Evolutionary conservation across 2,113 vertebrate genomes (phyloP).

Genomic region (Egretta garzetta): DNA sequence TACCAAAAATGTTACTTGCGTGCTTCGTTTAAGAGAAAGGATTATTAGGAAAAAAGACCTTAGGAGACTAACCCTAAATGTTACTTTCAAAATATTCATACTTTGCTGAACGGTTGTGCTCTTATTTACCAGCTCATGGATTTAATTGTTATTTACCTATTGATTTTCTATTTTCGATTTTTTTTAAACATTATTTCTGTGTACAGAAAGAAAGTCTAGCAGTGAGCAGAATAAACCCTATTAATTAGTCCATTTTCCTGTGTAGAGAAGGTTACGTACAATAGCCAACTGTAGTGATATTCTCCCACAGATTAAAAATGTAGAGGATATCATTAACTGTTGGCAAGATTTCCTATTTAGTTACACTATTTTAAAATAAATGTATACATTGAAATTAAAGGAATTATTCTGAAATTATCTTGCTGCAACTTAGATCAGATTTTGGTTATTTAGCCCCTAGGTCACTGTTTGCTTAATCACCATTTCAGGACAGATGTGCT

Average conservation of each 20-base stretch:
- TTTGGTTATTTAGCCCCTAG: not conserved
- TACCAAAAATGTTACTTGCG: slow-evolving; percentile 7
- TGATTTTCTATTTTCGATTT: not conserved
- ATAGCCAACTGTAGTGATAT: not conserved
- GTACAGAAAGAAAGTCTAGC: slow-evolving; percentile 1
- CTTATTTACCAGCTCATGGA: not conserved
- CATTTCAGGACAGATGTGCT: not conserved
- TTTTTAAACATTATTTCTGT: not conserved
- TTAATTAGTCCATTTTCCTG: slow-evolving; percentile 44
- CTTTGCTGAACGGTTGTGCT: not conserved
- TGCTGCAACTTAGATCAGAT: not conserved
- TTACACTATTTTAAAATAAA: not conserved
- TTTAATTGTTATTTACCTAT: not conserved
- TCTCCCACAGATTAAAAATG: slow-evolving; percentile 26
- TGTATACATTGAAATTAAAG: not conserved
- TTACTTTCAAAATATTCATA: not conserved
- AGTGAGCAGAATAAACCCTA: slow-evolving; percentile 24
- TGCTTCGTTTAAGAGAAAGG: slow-evolving; percentile 18
- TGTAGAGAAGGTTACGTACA: slow-evolving; percentile 24
- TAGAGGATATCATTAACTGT: slow-evolving; percentile 17
- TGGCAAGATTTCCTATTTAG: not conserved
- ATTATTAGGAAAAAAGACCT: not conserved
- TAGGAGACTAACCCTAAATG: not conserved
- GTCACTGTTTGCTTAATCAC: not conserved
- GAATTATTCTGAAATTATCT: not conserved